These are phyloP conservation scores for Pogonocichla stellata DNA, from an alignment of 2,113 vertebrate genomes.

Conservation along the genomic window DNA sequence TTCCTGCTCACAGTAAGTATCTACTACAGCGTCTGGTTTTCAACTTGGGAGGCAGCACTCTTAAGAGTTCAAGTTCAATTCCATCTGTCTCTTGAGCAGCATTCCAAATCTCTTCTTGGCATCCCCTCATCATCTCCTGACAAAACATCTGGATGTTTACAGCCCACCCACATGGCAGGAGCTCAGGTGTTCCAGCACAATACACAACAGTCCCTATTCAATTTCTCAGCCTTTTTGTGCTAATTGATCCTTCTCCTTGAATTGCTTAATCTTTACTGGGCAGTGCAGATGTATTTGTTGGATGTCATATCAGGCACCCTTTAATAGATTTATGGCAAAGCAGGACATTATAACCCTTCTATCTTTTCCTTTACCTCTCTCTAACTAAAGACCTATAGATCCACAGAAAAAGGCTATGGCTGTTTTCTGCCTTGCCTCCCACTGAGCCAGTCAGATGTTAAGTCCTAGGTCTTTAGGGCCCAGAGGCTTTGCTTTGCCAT, in stretches of 20 bases:
- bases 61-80: background rate
- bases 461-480: background rate
- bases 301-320: background rate
- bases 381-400: background rate
- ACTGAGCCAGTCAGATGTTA: background rate
- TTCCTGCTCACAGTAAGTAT: background rate
- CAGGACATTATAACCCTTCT: background rate
- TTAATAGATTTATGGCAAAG: background rate
- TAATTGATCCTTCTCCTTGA: background rate
- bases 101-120: background rate
- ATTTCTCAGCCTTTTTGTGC: background rate
- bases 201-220: background rate
- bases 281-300: background rate
- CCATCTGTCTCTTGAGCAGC: background rate
- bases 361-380: background rate
- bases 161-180: background rate
- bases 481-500: background rate
- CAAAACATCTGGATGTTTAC: background rate
- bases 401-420: background rate
- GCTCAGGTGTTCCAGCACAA: background rate
- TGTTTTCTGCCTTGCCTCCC: background rate
- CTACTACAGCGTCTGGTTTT: background rate
- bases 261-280: background rate
- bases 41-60: background rate
- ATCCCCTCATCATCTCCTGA: background rate